These are phyloP conservation scores for Thinocorus orbignyianus DNA, from an alignment of 2,113 vertebrate genomes.

Conservation along the genomic window DNA sequence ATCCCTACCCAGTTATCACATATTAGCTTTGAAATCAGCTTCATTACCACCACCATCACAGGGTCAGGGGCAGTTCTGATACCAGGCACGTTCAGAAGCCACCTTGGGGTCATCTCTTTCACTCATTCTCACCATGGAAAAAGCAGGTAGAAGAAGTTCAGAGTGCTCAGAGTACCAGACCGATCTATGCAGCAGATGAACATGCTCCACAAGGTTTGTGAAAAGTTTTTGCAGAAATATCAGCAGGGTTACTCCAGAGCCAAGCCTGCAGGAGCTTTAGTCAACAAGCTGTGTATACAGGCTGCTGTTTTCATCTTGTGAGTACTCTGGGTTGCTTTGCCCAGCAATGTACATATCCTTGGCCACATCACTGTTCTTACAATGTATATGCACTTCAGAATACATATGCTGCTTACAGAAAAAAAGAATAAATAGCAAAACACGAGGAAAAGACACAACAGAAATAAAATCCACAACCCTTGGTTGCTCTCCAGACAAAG, in stretches of 20 bases:
- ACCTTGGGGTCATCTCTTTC: neutral
- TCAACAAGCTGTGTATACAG: neutral
- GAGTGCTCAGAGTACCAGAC: neutral
- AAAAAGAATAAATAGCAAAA: neutral
- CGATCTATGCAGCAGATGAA: neutral
- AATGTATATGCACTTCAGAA: neutral
- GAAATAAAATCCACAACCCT: neutral
- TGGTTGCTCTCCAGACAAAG: neutral
- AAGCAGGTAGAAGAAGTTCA: neutral
- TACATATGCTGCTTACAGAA: neutral
- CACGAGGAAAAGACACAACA: neutral
- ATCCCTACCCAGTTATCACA: neutral
- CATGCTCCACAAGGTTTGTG: neutral
- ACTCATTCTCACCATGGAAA: neutral
- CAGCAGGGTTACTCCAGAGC: neutral
- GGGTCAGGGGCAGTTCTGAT: neutral
- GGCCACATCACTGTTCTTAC: too few species aligned
- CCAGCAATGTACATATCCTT: neutral
- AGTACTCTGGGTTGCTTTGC: neutral
- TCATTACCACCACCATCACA: neutral
- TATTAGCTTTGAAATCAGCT: neutral
- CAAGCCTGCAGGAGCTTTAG: neutral
- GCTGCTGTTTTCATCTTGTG: neutral
- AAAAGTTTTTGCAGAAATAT: neutral
- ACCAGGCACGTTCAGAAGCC: neutral